These are phyloP conservation scores for Pachypanchax playfairii DNA, from an alignment of 2,113 vertebrate species.

Conservation along the genomic window DNA sequence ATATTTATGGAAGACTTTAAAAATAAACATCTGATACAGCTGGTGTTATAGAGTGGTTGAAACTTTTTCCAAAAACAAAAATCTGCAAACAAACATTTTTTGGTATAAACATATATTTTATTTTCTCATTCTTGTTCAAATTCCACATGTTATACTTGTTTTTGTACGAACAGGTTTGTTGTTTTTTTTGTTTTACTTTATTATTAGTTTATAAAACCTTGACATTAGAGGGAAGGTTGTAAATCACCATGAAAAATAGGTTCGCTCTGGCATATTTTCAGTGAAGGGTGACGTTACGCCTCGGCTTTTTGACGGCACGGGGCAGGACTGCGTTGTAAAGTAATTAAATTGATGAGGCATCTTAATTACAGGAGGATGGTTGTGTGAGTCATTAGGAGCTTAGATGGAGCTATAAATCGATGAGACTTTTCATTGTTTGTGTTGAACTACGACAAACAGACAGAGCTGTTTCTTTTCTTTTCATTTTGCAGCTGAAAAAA, in stretches of 20 bases:
- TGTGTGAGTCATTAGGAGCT: slow-evolving; percentile 61
- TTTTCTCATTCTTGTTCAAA: too few species aligned
- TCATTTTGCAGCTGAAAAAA: background rate
- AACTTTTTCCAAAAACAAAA: too few species aligned
- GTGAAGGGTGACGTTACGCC: slow-evolving; percentile 27
- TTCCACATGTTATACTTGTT: too few species aligned
- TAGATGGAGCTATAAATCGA: slow-evolving; percentile 59
- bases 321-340: slow-evolving; percentile 54
- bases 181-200: slow-evolving; percentile 8
- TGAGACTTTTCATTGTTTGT: slow-evolving; percentile 49
- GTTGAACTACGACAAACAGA: slow-evolving; percentile 49
- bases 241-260: slow-evolving; percentile 9
- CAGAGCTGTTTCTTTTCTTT: slow-evolving; percentile 17
- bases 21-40: too few species aligned
- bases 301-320: slow-evolving; percentile 52
- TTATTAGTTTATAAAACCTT: slow-evolving; percentile 30
- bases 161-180: too few species aligned
- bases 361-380: slow-evolving; percentile 56
- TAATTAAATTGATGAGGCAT: slow-evolving; percentile 73
- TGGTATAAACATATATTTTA: too few species aligned
- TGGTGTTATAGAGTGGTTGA: too few species aligned
- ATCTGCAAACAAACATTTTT: too few species aligned
- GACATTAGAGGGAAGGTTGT: slow-evolving; percentile 18
- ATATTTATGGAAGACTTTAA: too few species aligned
- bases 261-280: slow-evolving; percentile 52